These are phyloP conservation scores for Lampris megalopsis DNA, from an alignment of 2,113 vertebrate species.

Conservation along the genomic window DNA sequence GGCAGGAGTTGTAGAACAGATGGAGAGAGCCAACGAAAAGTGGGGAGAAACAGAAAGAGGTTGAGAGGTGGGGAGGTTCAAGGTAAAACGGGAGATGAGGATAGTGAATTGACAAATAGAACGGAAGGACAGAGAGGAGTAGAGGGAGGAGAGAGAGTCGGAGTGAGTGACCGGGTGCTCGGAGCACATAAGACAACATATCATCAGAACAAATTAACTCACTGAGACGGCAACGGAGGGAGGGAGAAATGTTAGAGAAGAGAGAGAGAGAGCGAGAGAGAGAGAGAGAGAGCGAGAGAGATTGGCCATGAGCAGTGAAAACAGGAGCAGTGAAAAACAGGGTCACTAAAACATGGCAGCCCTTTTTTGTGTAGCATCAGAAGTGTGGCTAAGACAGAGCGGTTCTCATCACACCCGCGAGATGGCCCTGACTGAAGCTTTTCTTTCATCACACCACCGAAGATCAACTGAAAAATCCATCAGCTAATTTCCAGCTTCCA, in stretches of 20 bases:
- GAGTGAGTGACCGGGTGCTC: constrained; percentile 2
- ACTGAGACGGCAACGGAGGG: constrained; percentile 12
- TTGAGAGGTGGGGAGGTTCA: background rate
- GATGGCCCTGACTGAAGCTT: background rate
- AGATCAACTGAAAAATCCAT: background rate
- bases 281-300: background rate
- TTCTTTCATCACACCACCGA: constrained; percentile 1
- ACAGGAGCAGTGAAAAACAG: background rate
- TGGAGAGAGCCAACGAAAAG: constrained; percentile 4
- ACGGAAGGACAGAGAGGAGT: background rate
- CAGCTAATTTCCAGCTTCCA: constrained; percentile 2
- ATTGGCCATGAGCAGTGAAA: background rate
- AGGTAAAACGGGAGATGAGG: background rate
- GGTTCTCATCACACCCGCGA: background rate
- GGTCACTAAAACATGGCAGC: background rate
- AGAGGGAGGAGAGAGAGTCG: background rate
- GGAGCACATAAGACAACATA: background rate
- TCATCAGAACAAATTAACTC: constrained; percentile 5
- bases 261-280: constrained; percentile 1
- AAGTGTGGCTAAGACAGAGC: background rate
- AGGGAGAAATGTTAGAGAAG: constrained; percentile 7
- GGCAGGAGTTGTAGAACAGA: background rate
- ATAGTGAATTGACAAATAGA: background rate
- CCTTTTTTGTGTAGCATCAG: background rate
- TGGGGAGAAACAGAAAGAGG: background rate